Evolutionary conservation across 2,888 invertebrate genomes (phyloP).

Genomic region (Hypomecis atomaria): DNA sequence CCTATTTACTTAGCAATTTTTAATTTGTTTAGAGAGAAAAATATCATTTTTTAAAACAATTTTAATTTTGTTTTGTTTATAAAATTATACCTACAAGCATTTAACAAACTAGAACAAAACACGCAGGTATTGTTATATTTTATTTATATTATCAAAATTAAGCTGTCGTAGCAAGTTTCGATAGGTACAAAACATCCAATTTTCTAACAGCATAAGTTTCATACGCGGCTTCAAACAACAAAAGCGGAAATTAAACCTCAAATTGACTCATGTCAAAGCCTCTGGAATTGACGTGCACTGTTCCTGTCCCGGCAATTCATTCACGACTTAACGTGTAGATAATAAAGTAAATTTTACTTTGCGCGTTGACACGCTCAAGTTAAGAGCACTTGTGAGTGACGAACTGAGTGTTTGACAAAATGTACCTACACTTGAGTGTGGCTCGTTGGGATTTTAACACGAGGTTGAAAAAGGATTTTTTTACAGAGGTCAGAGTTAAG

Average conservation of each 20-base stretch:
- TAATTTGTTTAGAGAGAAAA: too few species aligned
- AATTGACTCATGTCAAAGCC: conserved; percentile 32
- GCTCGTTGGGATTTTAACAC: conserved; percentile 26
- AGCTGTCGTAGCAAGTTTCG: too few species aligned
- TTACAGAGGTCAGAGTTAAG: conserved; percentile 10
- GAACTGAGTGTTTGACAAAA: conserved; percentile 34
- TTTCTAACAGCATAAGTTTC: background rate
- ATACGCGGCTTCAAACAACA: conserved; percentile 14
- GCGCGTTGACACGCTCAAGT: conserved; percentile 25
- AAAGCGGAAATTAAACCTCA: conserved; percentile 26
- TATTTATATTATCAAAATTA: too few species aligned
- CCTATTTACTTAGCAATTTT: too few species aligned
- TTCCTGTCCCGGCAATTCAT: background rate
- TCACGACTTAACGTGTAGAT: background rate
- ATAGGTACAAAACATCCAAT: too few species aligned
- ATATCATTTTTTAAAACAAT: too few species aligned
- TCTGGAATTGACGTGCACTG: conserved; percentile 16
- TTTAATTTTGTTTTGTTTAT: too few species aligned
- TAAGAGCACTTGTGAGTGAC: conserved; percentile 35
- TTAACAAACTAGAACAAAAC: too few species aligned
- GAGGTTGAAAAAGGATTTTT: conserved; percentile 23
- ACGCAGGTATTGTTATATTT: too few species aligned
- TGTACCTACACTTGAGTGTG: conserved; percentile 38
- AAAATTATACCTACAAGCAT: too few species aligned
- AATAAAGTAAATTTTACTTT: conserved; percentile 31